Evolutionary conservation across 2,113 vertebrate genomes (phyloP).

Genomic region (Eulemur rufifrons): DNA sequence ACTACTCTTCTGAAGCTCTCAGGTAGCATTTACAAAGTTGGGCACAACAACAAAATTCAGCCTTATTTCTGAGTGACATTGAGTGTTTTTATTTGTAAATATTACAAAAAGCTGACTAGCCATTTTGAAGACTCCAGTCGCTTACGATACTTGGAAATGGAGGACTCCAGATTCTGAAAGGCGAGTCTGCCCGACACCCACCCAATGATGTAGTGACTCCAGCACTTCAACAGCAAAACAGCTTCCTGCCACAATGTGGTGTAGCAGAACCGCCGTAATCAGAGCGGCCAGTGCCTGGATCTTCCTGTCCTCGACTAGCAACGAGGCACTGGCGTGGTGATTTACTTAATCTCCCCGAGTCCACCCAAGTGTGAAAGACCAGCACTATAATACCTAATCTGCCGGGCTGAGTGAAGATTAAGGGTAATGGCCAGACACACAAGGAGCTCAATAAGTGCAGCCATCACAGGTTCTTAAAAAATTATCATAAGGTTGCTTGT

Average conservation of each 20-base stretch:
- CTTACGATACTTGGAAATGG: no score
- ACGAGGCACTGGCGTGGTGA: not conserved
- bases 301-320: fast-evolving
- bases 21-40: not conserved
- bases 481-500: no score
- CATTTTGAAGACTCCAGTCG: not conserved
- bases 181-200: not conserved
- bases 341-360: not conserved
- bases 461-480: no score
- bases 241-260: not conserved
- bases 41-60: not conserved
- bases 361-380: not conserved
- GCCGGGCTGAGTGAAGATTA: not conserved
- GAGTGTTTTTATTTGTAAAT: not conserved
- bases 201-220: not conserved
- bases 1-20: not conserved
- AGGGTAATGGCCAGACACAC: no score
- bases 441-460: no score
- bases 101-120: not conserved
- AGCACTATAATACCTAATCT: not conserved
- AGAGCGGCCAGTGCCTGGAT: not conserved
- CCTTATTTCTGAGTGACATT: not conserved
- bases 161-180: not conserved
- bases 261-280: not conserved
- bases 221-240: not conserved